Base-by-base conservation (phyloP, 2,113 vertebrate genomes). In the Furnarius figulus region DNA sequence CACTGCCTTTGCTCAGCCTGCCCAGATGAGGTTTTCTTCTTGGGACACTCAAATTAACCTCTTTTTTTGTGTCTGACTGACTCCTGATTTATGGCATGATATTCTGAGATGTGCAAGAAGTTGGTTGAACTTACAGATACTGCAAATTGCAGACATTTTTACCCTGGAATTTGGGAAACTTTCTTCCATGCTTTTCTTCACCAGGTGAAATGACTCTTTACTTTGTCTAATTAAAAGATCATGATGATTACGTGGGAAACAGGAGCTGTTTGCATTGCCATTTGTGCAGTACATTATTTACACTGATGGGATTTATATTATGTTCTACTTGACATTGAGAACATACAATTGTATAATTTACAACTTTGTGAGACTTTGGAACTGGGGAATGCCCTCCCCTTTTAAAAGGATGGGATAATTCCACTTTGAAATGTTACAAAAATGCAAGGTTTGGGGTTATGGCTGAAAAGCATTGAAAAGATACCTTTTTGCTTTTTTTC, bases 181-280 rank as follows among this genome's bases (percentile, higher is more conserved):
- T 81, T 81, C 27, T 81, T 88, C 67, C 52, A 0, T 66, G 25
- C 18, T 86, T 77, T 74, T 52, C 40, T 78, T 78, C 31, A 50
- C 73, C 94, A 94, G 67, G 76, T 87, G 86, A 96, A 90, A 35
- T 0, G 2, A 50, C 10, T 3, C 2, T 96, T 97, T 95, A 72
- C 73, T 90, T 81, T 94, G 56, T 72, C 66, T 96, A 92, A 95
- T 96, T 93, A 93, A 90, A 96, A 93, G 88, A 94, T 95, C 73
- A 35, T 92, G 81, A 81, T 39, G 92, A 94, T 95, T 87, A 78
- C 72, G 37, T 49, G 61, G 66, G 56, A 93, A 66, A 65, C 31
- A 39, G 83, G 66, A 81, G 16, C 70, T 93, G 88, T 95, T 94
- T 93, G 86, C 89, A 49, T 44, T 90, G 76, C 58, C 79, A 40